Evolutionary conservation across 2,113 vertebrate genomes (phyloP).

Genomic region (Cinclus cinclus): DNA sequence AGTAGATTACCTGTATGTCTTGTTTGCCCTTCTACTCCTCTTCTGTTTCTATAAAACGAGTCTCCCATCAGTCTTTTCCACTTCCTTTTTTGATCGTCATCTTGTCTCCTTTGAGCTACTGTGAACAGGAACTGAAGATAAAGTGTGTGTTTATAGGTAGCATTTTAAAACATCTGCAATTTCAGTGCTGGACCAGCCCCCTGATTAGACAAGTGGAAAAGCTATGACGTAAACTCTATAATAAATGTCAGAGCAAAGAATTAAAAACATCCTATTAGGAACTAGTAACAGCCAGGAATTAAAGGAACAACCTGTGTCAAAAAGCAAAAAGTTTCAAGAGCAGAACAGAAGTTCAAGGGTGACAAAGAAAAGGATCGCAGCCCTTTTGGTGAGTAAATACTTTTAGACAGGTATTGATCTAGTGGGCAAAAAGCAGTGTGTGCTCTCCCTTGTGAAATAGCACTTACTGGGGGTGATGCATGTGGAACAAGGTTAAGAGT

Average conservation of each 20-base stretch:
- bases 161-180: constrained; percentile 49
- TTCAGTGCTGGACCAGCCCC: constrained; percentile 15
- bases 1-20: neutral
- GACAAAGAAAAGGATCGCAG: constrained; percentile 46
- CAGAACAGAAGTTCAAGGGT: constrained; percentile 45
- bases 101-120: constrained; percentile 22
- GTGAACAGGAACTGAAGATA: constrained; percentile 2
- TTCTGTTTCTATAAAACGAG: neutral
- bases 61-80: neutral
- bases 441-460: constrained; percentile 29
- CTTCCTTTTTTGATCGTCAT: constrained; percentile 30
- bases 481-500: neutral
- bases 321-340: neutral
- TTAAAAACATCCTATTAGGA: neutral
- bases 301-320: constrained; percentile 8
- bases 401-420: constrained; percentile 65
- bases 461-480: constrained; percentile 2
- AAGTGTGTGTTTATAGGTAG: constrained; percentile 25
- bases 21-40: neutral
- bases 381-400: constrained; percentile 56
- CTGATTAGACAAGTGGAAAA: constrained; percentile 47
- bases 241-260: constrained; percentile 6
- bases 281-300: constrained; percentile 6
- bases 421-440: neutral
- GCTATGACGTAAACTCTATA: neutral